Percentiles rank a stretch among this genome's conserved stretches.
These are phyloP conservation scores for Mythimna ferrago DNA, from an alignment of 2,888 invertebrate genomes.

Conservation along the genomic window DNA sequence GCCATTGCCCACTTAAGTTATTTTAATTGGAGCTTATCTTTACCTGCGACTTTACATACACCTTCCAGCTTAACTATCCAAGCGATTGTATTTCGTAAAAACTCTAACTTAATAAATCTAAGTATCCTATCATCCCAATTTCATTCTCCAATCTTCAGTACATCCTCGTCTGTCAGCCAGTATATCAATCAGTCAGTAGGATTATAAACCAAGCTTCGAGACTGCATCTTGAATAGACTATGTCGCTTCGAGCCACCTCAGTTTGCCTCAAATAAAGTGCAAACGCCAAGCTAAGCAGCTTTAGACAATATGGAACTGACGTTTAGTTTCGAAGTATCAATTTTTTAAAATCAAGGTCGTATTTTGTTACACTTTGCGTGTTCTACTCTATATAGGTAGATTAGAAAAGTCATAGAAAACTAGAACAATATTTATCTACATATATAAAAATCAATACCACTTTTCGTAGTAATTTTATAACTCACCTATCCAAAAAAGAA, in stretches of 20 bases:
- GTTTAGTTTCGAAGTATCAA: not conserved
- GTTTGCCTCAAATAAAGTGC: not conserved
- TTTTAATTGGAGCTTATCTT: not conserved
- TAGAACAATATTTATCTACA: not conserved
- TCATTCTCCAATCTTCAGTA: not conserved
- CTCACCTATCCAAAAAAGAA: no score
- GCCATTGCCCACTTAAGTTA: no score
- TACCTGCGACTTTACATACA: not conserved
- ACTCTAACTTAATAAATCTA: not conserved
- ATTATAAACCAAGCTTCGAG: not conserved
- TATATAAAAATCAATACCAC: no score
- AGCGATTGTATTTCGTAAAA: not conserved
- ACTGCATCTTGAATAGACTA: no score
- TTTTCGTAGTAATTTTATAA: no score
- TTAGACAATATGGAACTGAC: not conserved
- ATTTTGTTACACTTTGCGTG: not conserved
- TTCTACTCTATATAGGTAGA: constrained; percentile 1
- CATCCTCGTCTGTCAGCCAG: not conserved
- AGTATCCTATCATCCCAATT: not conserved
- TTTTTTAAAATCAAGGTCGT: not conserved
- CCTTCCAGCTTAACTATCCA: no score
- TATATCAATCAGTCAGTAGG: not conserved
- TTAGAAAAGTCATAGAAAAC: not conserved
- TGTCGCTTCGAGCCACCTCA: not conserved
- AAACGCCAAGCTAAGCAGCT: not conserved